Conservation (phyloP, 1,140 invertebrate species). For the Pseudobourletiella spinata region DNA sequence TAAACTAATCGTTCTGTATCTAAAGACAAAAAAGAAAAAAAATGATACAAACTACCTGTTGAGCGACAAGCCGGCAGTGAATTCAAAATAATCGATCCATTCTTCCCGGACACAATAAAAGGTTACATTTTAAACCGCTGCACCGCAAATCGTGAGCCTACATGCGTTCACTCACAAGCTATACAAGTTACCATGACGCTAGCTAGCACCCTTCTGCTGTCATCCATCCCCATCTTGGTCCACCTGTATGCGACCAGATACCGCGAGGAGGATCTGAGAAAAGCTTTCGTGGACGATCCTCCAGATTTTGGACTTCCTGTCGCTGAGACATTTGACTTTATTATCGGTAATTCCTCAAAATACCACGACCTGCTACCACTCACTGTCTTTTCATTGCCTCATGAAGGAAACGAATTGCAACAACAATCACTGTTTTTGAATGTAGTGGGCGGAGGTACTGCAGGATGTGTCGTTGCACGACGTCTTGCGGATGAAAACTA, state of each 20-base stretch:
- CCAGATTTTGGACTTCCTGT: neutral
- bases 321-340: neutral
- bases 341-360: neutral
- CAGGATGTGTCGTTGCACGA: conserved; percentile 2
- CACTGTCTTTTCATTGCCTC: neutral
- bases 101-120: no score
- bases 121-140: no score
- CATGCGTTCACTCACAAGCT: no score
- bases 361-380: neutral
- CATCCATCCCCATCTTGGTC: neutral
- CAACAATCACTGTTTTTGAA: neutral
- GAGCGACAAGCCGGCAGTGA: no score
- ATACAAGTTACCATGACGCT: no score
- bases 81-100: no score
- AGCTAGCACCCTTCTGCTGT: neutral
- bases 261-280: neutral
- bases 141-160: no score
- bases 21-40: no score
- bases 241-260: neutral
- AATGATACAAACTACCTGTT: no score
- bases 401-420: no score
- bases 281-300: neutral
- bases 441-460: neutral
- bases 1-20: no score
- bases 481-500: conserved; percentile 5